A percentile compares a stretch with the other conserved stretches of the same genome.
These are phyloP conservation scores for Stegophylla sp. DNA, from an alignment of 2,888 invertebrate species.

Conservation along the genomic window DNA sequence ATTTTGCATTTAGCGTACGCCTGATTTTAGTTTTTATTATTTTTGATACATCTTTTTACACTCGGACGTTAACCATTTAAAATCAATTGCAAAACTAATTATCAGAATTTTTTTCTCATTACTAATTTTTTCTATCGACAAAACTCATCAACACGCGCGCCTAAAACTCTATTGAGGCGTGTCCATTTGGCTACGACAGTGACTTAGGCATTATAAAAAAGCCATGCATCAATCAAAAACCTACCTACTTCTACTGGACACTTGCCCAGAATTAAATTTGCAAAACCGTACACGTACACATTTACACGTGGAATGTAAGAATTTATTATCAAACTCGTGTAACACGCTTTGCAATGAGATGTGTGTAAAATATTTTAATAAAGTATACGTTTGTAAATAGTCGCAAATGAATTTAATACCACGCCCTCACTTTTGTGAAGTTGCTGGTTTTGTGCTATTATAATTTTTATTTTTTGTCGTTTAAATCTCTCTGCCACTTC, in stretches of 20 bases:
- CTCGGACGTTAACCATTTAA: conserved; percentile 1
- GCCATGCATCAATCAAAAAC: conserved; percentile 37
- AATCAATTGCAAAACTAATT: conserved; percentile 50
- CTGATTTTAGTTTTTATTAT: conserved; percentile 14
- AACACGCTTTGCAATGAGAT: conserved; percentile 23
- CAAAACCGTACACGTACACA: conserved; percentile 39
- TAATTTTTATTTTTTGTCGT: not conserved
- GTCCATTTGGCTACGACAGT: conserved; percentile 3
- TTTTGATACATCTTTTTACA: not conserved
- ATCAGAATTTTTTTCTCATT: conserved; percentile 24
- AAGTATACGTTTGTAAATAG: not conserved
- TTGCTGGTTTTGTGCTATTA: conserved; percentile 29
- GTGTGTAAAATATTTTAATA: conserved; percentile 41
- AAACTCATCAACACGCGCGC: conserved; percentile 11
- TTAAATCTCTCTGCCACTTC: conserved; percentile 8
- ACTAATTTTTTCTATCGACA: conserved; percentile 3
- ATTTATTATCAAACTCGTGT: conserved; percentile 37
- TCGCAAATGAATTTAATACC: conserved; percentile 27
- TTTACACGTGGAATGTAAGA: not conserved
- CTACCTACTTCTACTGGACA: conserved; percentile 43
- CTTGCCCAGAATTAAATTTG: conserved; percentile 43
- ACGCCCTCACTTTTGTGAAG: conserved; percentile 35
- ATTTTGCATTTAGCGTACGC: not conserved
- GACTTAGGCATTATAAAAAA: conserved; percentile 33
- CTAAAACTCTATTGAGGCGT: conserved; percentile 25